These are phyloP conservation scores for Mastomys coucha DNA, from an alignment of 2,113 vertebrate genomes.

Conservation along the genomic window DNA sequence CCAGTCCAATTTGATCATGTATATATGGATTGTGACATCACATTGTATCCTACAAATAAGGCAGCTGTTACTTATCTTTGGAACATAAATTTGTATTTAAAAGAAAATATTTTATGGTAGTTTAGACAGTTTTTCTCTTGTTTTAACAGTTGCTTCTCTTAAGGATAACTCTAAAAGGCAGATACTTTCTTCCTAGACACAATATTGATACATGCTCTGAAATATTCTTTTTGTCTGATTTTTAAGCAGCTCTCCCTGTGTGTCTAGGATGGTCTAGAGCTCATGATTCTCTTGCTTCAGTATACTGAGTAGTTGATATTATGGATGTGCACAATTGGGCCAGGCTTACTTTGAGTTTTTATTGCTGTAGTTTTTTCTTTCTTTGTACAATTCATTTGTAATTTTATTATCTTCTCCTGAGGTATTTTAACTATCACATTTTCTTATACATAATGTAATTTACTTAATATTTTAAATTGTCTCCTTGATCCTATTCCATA, in stretches of 20 bases:
- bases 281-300: not conserved
- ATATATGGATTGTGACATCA: not conserved
- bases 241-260: not conserved
- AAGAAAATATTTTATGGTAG: not conserved
- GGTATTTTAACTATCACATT: not conserved
- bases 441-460: not conserved
- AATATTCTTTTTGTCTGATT: not conserved
- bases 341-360: not conserved
- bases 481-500: not conserved
- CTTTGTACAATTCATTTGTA: not conserved
- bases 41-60: not conserved
- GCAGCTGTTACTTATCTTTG: not conserved
- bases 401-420: not conserved
- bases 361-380: not conserved
- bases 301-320: not conserved
- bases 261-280: not conserved
- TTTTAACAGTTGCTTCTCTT: not conserved
- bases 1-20: not conserved
- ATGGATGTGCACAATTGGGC: no score
- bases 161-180: not conserved
- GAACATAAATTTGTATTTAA: not conserved
- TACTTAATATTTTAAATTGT: not conserved
- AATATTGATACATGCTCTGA: not conserved
- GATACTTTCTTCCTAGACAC: not conserved
- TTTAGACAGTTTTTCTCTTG: not conserved